Base-by-base conservation (phyloP, 1,140 invertebrate species). In the Mycetomoellerius zeteki region DNA sequence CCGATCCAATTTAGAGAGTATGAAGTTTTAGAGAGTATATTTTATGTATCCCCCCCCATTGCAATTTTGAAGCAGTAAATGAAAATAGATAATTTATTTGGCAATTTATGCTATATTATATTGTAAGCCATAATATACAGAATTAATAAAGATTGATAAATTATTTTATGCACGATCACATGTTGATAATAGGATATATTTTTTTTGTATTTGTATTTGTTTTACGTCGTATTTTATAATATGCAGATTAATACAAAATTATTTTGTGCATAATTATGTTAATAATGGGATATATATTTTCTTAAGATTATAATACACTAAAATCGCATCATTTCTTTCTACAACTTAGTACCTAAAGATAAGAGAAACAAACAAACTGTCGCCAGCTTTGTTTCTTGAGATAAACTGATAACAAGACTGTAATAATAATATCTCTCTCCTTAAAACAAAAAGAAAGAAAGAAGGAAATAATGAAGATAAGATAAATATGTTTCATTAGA, bases 1-100 rank as follows among this genome's bases (percentile, higher is more conserved):
- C 94, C 0, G 95, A 95, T 67, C 94, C 94, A 12, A 92, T 91
- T 27, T 95, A 92, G 72, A 50, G 8, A 30, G 14, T 19, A 37
- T 10, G 19, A 10, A 19, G n/a, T n/a, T 91, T 27, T 95, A 92
- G 72, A 50, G 8, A 30, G 14, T 19, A 37, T 21, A 37, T 47
- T 54, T 62, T 27, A 47, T 24, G 21, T 4, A 27, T 24, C n/a
- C n/a, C n/a, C n/a, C n/a, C n/a, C 12, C 27, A 16, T 69, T 81
- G 5, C 6, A 2, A 71, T 81, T 56, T 37, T 81, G 24, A 37
- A 80, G 1, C 14, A 6, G 12, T 47, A n/a, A 47, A 3, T 12
- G 5, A 14, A 78, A 50, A 30, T 24, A 27, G 3, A 43, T 14
- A 30, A 33, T 33, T 10, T n/a, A n/a, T 19, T 12, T 52, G 2